Evolutionary conservation across 2,113 vertebrate species (phyloP).

Genomic region (Nanorana parkeri): DNA sequence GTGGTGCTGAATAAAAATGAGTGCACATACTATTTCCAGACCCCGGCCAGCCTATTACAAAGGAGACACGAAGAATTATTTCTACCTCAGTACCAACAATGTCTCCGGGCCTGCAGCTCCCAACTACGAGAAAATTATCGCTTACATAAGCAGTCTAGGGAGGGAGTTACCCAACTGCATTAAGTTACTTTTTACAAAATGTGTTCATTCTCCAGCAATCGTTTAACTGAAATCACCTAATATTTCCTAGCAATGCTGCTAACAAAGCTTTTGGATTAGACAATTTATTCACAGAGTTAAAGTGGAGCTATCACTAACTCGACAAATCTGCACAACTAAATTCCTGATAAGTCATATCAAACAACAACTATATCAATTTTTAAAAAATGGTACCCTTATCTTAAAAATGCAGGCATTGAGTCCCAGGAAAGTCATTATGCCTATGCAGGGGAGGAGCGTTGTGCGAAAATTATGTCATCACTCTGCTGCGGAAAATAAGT

Average conservation of each 20-base stretch:
- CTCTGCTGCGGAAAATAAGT: no score
- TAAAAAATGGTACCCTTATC: no score
- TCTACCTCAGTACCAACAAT: background rate
- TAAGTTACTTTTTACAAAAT: constrained; percentile 9
- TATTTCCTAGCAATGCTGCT: background rate
- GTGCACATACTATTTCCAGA: background rate
- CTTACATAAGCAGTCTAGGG: background rate
- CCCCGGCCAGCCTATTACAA: background rate
- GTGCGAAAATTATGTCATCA: no score
- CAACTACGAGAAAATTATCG: constrained; percentile 6
- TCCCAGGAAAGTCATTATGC: no score
- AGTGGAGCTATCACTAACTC: background rate
- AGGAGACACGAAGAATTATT: constrained; percentile 53
- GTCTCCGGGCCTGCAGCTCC: background rate
- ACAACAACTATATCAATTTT: no score
- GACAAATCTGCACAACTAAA: no score
- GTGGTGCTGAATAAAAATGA: constrained; percentile 58
- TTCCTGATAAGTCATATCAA: no score
- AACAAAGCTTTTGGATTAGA: background rate
- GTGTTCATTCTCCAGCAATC: background rate
- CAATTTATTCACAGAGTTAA: no score
- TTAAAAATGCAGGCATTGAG: no score
- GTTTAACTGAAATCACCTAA: background rate
- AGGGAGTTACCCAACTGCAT: background rate
- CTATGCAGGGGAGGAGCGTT: no score